phyloP scores from a whole-genome alignment of 2,888 invertebrate genomes.

The Dryadula phaetusa region DNA sequence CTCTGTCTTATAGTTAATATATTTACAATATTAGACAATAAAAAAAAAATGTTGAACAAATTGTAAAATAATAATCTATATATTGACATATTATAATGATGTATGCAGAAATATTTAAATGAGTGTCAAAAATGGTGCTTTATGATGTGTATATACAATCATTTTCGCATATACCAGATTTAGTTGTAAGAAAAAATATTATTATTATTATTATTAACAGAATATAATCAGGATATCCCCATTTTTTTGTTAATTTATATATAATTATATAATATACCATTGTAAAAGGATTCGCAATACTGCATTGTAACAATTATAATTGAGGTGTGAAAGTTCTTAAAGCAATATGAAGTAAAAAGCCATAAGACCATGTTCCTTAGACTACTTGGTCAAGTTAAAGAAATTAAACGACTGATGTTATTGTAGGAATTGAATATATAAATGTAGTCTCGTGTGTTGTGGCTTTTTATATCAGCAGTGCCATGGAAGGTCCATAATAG shows the following conservation, averaged over 20 bases:
- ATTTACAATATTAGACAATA: conserved; percentile 28
- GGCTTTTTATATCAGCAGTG: conserved; percentile 66
- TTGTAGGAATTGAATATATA: conserved; percentile 50
- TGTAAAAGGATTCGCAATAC: conserved; percentile 14
- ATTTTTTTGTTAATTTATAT: conserved; percentile 38
- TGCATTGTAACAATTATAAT: conserved; percentile 36
- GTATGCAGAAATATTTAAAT: conserved; percentile 59
- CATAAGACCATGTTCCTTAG: conserved; percentile 40
- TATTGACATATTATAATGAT: conserved; percentile 28
- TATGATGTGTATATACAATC: conserved; percentile 68
- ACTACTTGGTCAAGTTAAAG: conserved; percentile 33
- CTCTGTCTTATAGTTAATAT: neutral
- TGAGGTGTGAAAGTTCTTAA: conserved; percentile 41
- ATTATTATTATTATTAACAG: conserved; percentile 35
- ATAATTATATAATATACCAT: conserved; percentile 32
- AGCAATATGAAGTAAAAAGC: conserved; percentile 49
- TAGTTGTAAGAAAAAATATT: conserved; percentile 65
- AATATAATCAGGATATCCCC: conserved; percentile 40
- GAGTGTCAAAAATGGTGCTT: conserved; percentile 80
- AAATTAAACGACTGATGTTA: conserved; percentile 60
- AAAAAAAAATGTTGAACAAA: conserved; percentile 24
- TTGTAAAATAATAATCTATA: conserved; percentile 33
- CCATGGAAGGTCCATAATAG: conserved; percentile 84
- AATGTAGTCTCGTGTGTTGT: conserved; percentile 47
- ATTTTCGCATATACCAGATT: conserved; percentile 64